Conservation (phyloP, 2,797 vertebrate genomes). For the Morelia viridis region DNA sequence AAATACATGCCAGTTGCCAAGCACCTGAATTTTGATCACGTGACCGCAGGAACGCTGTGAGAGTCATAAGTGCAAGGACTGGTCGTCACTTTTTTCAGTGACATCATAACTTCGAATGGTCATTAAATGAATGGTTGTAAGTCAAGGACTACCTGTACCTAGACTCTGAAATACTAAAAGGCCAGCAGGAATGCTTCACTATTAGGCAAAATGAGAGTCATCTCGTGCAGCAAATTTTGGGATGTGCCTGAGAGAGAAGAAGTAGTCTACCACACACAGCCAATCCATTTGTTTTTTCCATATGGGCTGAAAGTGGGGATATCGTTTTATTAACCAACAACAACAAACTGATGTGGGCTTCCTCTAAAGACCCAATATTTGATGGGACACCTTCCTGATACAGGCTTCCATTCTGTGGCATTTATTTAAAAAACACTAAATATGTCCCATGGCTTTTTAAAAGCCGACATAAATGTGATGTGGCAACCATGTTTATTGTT, state of each 20-base stretch:
- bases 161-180: background rate
- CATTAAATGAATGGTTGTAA: too few species aligned
- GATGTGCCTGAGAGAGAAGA: background rate
- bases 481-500: background rate
- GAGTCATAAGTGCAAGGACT: too few species aligned
- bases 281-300: background rate
- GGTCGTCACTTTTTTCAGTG: too few species aligned
- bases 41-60: too few species aligned
- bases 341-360: background rate
- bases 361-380: background rate
- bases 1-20: too few species aligned
- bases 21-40: too few species aligned
- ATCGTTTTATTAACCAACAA: background rate
- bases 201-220: background rate
- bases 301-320: background rate
- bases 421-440: background rate
- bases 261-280: too few species aligned
- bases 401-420: background rate
- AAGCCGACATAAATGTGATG: background rate
- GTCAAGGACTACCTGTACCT: background rate
- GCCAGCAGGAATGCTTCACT: background rate
- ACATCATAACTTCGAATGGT: too few species aligned
- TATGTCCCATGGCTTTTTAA: background rate
- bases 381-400: background rate
- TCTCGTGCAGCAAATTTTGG: background rate